phyloP scores from a whole-genome alignment of 2,888 invertebrate genomes.

The Melitaea athalia region DNA sequence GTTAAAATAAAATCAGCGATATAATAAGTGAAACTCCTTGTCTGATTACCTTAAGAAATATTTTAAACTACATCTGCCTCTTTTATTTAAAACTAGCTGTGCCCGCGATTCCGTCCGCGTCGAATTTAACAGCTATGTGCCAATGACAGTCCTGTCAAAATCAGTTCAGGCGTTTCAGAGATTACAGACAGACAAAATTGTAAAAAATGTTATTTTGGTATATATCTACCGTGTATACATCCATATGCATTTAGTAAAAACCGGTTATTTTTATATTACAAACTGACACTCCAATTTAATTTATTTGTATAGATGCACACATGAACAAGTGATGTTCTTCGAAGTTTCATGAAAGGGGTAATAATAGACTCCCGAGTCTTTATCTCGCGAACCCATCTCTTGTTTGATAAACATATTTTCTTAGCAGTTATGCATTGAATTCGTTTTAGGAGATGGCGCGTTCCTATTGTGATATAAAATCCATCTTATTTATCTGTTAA shows the following conservation, averaged over 20 bases:
- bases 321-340: conserved; percentile 35
- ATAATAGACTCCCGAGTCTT: conserved; percentile 66
- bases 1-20: too few species aligned
- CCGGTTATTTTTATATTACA: too few species aligned
- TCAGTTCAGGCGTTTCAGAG: too few species aligned
- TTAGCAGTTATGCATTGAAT: conserved; percentile 64
- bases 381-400: conserved; percentile 74
- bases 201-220: too few species aligned
- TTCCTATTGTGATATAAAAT: conserved; percentile 72
- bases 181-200: too few species aligned
- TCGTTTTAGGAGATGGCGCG: conserved; percentile 57
- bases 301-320: too few species aligned
- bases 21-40: neutral
- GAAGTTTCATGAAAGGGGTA: conserved; percentile 61
- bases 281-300: too few species aligned
- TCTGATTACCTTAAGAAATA: neutral
- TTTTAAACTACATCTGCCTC: conserved; percentile 25
- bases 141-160: too few species aligned
- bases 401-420: conserved; percentile 76
- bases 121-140: too few species aligned
- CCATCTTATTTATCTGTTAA: conserved; percentile 76
- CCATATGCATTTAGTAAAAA: too few species aligned
- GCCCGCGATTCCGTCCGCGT: too few species aligned
- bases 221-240: too few species aligned
- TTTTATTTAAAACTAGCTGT: conserved; percentile 21